These are phyloP conservation scores for Synodontis membranacea DNA, from an alignment of 2,113 vertebrate genomes.

Conservation along the genomic window DNA sequence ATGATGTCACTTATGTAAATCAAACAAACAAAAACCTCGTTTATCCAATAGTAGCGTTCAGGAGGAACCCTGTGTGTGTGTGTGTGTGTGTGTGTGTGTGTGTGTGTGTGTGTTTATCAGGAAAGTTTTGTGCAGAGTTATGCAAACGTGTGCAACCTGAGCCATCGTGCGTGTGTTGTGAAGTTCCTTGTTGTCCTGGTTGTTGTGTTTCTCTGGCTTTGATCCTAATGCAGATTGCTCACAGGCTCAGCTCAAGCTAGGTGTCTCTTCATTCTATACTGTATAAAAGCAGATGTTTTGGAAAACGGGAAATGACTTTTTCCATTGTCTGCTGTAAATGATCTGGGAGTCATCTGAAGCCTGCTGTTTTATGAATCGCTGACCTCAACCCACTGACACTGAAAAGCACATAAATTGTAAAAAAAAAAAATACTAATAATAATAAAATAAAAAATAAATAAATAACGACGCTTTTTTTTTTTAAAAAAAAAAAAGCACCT, in stretches of 20 bases:
- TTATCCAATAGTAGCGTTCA: not conserved
- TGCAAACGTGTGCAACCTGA: not conserved
- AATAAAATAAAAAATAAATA: too few species aligned
- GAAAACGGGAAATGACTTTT: constrained; percentile 45
- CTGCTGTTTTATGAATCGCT: constrained; percentile 23
- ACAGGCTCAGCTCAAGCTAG: not conserved
- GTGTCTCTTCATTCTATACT: not conserved
- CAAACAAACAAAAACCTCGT: not conserved
- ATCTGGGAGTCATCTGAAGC: not conserved
- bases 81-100: too few species aligned
- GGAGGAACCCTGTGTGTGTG: not conserved
- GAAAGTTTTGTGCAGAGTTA: not conserved
- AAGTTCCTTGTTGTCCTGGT: not conserved
- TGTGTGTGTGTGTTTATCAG: too few species aligned
- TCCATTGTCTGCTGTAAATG: constrained; percentile 12
- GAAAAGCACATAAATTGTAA: constrained; percentile 32
- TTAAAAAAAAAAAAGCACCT: constrained; percentile 29
- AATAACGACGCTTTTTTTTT: constrained; percentile 7
- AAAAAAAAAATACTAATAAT: too few species aligned
- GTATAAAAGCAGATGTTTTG: constrained; percentile 35
- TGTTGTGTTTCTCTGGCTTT: not conserved
- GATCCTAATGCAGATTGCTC: not conserved
- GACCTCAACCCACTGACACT: constrained; percentile 12
- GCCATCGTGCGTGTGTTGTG: not conserved
- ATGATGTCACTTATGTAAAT: not conserved